Evolutionary conservation across 2,888 invertebrate species (phyloP).

Genomic region (Hoplodrina blanda): DNA sequence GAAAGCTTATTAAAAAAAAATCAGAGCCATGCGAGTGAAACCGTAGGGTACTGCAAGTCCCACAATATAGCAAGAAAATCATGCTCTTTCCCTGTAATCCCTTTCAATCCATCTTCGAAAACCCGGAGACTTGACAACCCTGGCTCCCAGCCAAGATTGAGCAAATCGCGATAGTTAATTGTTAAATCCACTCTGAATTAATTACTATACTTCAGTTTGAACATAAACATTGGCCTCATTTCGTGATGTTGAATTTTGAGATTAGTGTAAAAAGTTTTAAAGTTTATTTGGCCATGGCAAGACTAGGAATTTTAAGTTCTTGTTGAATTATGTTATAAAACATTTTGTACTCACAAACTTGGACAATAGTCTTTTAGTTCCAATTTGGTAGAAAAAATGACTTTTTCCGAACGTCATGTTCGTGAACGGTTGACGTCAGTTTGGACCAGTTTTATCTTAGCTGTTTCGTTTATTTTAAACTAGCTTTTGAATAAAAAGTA

Average conservation of each 20-base stretch:
- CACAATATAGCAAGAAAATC: not conserved
- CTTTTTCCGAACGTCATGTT: too few relatives aligned
- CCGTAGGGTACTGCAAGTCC: too few relatives aligned
- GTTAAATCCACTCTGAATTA: conserved; percentile 55
- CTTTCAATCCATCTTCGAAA: conserved; percentile 28
- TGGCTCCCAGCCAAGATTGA: conserved; percentile 32
- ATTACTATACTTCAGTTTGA: conserved; percentile 47
- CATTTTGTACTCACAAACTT: conserved; percentile 2
- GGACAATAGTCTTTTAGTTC: not conserved
- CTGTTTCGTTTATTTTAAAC: too few relatives aligned
- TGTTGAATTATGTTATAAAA: conserved; percentile 35
- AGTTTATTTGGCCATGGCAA: conserved; percentile 14
- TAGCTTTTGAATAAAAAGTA: too few relatives aligned
- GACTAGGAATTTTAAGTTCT: conserved; percentile 5
- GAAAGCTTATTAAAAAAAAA: too few relatives aligned
- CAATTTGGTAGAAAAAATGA: too few relatives aligned
- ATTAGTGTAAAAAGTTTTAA: conserved; percentile 40
- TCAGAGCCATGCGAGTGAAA: too few relatives aligned
- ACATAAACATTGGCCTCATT: conserved; percentile 53
- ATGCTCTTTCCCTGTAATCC: conserved; percentile 3
- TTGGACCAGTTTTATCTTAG: too few relatives aligned
- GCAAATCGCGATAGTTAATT: conserved; percentile 50
- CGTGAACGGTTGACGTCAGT: too few relatives aligned
- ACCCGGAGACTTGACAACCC: conserved; percentile 29
- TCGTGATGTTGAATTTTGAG: conserved; percentile 54